Percentiles rank a stretch among this genome's conserved stretches.
Conservation (phyloP, 2,797 vertebrate species). For the Phaenicophaeus curvirostris region DNA sequence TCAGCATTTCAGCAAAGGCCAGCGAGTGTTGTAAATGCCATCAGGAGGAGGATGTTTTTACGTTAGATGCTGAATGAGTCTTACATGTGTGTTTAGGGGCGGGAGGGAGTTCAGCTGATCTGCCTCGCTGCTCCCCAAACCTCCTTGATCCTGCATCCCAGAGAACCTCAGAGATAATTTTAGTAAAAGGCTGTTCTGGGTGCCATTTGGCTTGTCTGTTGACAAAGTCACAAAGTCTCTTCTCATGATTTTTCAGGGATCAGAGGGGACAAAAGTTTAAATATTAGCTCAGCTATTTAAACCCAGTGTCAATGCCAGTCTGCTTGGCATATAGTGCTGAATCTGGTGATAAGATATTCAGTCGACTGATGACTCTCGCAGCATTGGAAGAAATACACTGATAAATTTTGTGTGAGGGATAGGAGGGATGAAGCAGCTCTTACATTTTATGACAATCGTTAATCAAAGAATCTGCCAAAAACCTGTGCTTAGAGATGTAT, state of each 20-base stretch:
- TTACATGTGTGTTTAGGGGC: fast-evolving
- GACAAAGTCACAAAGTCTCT: slow-evolving; percentile 58
- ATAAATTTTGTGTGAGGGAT: neutral
- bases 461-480: slow-evolving; percentile 2
- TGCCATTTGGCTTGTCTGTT: slow-evolving; percentile 9
- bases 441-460: neutral
- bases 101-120: neutral
- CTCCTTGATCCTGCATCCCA: neutral
- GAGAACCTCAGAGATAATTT: neutral
- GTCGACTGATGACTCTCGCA: neutral
- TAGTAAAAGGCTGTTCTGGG: neutral
- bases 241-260: slow-evolving; percentile 58
- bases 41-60: neutral
- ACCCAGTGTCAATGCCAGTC: slow-evolving; percentile 31
- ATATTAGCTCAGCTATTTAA: slow-evolving; percentile 69
- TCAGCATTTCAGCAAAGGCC: slow-evolving; percentile 2
- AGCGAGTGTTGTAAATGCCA: neutral
- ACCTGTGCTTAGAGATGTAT: neutral
- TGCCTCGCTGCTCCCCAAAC: neutral
- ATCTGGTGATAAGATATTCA: slow-evolving; percentile 1
- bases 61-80: fast-evolving
- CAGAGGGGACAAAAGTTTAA: slow-evolving; percentile 62
- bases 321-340: neutral
- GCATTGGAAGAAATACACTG: neutral
- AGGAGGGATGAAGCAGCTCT: neutral